Conservation (phyloP, 2,113 vertebrate genomes). For the Aptenodytes patagonicus region DNA sequence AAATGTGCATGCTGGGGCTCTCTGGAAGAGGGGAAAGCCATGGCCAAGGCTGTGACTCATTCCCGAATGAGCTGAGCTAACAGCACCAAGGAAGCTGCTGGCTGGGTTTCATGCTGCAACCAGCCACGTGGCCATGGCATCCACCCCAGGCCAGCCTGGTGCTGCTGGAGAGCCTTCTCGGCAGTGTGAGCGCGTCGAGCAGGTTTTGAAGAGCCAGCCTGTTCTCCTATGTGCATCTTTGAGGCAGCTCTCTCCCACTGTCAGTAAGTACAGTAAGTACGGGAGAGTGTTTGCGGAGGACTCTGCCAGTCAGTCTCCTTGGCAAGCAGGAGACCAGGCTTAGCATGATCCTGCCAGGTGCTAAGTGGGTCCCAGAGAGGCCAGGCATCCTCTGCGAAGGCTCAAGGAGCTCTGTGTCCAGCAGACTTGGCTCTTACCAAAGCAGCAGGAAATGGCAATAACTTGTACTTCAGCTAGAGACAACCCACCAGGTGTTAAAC, state of each 20-base stretch:
- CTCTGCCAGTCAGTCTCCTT: not conserved
- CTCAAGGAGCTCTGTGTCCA: not conserved
- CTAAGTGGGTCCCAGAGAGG: not conserved
- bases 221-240: accelerated
- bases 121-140: not conserved
- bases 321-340: not conserved
- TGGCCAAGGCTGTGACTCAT: not conserved
- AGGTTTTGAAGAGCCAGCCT: not conserved
- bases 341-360: not conserved
- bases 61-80: not conserved
- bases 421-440: not conserved
- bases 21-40: not conserved
- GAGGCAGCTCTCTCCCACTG: not conserved
- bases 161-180: not conserved
- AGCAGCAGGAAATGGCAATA: not conserved
- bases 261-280: not conserved
- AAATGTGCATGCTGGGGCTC: not conserved
- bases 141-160: not conserved
- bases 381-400: not conserved
- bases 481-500: not conserved
- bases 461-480: not conserved
- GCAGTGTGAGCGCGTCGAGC: accelerated
- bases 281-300: not conserved
- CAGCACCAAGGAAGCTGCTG: not conserved
- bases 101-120: not conserved